A percentile compares a stretch with the other conserved stretches of the same genome.
These are phyloP conservation scores for Myripristis murdjan DNA, from an alignment of 2,797 vertebrate genomes.

Conservation along the genomic window DNA sequence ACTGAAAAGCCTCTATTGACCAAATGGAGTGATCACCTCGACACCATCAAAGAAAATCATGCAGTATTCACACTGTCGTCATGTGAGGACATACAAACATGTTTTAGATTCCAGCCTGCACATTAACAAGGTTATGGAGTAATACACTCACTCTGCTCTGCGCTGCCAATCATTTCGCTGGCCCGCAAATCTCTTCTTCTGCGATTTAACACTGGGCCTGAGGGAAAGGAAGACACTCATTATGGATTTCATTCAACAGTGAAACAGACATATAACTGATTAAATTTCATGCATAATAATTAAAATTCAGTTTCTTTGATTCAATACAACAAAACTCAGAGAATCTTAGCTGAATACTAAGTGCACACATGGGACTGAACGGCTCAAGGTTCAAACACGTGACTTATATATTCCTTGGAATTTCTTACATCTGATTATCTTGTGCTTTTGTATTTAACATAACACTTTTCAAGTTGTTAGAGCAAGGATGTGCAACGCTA, in stretches of 20 bases:
- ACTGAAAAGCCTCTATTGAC: too few species aligned
- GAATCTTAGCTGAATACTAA: too few species aligned
- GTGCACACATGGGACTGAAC: too few species aligned
- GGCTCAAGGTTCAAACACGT: too few species aligned
- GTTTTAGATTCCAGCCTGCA: not conserved
- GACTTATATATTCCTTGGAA: too few species aligned
- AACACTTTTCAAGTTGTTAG: not conserved
- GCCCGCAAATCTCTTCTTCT: conserved; percentile 73
- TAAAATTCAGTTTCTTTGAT: too few species aligned
- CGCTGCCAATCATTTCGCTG: conserved; percentile 12
- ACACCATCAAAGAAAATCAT: not conserved
- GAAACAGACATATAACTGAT: too few species aligned
- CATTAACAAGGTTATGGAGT: not conserved
- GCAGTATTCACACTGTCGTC: not conserved
- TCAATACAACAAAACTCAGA: too few species aligned
- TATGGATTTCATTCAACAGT: not conserved
- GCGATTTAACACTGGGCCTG: conserved; percentile 61
- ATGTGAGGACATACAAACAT: not conserved
- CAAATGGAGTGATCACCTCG: not conserved
- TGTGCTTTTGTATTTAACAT: not conserved
- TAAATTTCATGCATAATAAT: too few species aligned
- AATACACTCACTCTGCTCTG: conserved; percentile 54
- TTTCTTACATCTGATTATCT: not conserved
- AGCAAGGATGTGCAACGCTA: not conserved
- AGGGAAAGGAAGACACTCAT: not conserved